Percentiles rank a stretch among this genome's conserved stretches.
These are phyloP conservation scores for Neotragus pygmaeus DNA, from an alignment of 2,113 vertebrate species.

Conservation along the genomic window DNA sequence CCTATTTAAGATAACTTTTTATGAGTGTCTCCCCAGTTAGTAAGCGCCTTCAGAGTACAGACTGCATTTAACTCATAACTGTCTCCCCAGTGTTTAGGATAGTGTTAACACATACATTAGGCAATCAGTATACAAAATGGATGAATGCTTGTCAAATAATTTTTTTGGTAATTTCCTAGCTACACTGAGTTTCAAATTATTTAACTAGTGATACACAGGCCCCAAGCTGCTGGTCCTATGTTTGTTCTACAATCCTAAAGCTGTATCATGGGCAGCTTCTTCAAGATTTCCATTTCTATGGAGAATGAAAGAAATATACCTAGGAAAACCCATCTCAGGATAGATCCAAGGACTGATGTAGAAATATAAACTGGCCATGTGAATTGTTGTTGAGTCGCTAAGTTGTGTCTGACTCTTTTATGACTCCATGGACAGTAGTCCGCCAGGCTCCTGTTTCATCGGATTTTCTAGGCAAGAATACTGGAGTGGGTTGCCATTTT, in stretches of 20 bases:
- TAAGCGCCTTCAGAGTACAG: not conserved
- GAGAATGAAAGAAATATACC: not conserved
- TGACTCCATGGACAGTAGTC: not conserved
- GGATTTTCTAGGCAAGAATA: not conserved
- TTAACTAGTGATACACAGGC: not conserved
- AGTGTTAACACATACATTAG: not conserved
- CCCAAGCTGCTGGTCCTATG: not conserved
- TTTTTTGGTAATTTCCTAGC: not conserved
- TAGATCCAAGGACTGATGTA: not conserved
- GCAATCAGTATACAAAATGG: not conserved
- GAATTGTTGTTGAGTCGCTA: not conserved
- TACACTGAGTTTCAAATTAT: not conserved
- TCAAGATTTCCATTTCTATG: not conserved
- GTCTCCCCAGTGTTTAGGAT: not conserved
- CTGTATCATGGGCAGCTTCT: not conserved
- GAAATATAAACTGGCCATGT: constrained; percentile 17
- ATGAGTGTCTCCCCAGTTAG: not conserved
- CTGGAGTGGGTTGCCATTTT: not conserved
- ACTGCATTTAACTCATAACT: not conserved
- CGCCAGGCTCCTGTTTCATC: not conserved
- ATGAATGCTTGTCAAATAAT: not conserved
- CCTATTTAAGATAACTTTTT: not conserved
- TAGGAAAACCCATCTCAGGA: not conserved
- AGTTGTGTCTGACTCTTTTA: not conserved
- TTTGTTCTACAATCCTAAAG: not conserved